Evolutionary conservation across 2,113 vertebrate species (phyloP).

Genomic region (Centropristis striata): DNA sequence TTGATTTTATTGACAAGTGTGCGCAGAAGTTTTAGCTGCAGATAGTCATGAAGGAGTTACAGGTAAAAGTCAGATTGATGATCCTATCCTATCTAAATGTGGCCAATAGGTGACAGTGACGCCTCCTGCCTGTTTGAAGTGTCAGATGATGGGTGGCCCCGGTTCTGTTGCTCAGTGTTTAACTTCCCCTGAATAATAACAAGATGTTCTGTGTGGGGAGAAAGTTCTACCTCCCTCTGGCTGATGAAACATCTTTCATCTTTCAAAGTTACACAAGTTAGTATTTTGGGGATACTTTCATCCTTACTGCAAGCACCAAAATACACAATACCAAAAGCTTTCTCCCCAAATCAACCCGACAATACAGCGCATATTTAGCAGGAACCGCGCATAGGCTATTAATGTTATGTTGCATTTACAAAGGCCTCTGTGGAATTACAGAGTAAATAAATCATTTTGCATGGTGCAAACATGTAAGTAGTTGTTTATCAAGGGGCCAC

Average conservation of each 20-base stretch:
- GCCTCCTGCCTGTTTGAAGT: slow-evolving; percentile 28
- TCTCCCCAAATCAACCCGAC: background rate
- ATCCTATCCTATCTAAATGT: background rate
- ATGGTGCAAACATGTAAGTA: slow-evolving; percentile 30
- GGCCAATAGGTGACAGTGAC: background rate
- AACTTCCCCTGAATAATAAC: slow-evolving; percentile 1
- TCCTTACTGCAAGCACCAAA: background rate
- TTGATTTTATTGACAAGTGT: no score
- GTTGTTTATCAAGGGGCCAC: slow-evolving; percentile 24
- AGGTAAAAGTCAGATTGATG: background rate
- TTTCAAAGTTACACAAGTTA: slow-evolving; percentile 12
- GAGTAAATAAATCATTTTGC: background rate
- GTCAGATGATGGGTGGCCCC: background rate
- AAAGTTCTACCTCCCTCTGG: background rate
- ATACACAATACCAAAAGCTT: slow-evolving; percentile 2
- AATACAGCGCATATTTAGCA: background rate
- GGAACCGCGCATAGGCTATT: background rate
- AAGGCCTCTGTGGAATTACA: background rate
- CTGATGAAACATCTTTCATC: slow-evolving; percentile 14
- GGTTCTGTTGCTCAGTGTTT: slow-evolving; percentile 10
- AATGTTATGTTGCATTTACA: background rate
- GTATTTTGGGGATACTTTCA: slow-evolving; percentile 23
- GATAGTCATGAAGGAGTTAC: background rate
- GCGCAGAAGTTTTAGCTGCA: background rate
- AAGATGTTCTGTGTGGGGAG: background rate